Percentiles rank a stretch among this genome's conserved stretches.
Conservation (phyloP, 64 coral and sea anemone species). For the Actinia equina region DNA sequence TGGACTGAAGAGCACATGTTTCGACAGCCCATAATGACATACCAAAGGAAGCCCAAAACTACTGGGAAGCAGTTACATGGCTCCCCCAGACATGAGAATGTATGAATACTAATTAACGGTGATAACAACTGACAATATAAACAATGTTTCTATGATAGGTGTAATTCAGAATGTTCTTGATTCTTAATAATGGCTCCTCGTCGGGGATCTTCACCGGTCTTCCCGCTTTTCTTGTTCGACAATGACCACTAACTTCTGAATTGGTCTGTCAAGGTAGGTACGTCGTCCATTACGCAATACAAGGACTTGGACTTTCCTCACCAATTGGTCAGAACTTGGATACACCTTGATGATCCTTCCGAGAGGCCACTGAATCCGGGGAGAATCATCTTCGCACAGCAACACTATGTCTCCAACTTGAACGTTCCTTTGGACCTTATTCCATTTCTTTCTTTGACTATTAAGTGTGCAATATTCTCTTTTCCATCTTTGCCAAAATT, state of each 20-base stretch:
- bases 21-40: background rate
- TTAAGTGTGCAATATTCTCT: slow-evolving; percentile 27
- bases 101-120: background rate
- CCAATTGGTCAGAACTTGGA: slow-evolving; percentile 19
- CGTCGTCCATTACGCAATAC: background rate
- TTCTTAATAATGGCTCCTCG: background rate
- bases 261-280: background rate
- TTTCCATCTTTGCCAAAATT: slow-evolving; percentile 33
- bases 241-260: background rate
- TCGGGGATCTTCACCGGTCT: background rate
- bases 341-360: slow-evolving; percentile 2
- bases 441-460: slow-evolving; percentile 35
- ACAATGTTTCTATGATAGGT: background rate
- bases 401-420: slow-evolving; percentile 24
- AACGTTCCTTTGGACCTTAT: background rate
- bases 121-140: background rate
- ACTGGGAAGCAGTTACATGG: background rate
- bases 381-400: background rate
- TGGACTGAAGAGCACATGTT: no score
- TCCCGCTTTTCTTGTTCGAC: background rate
- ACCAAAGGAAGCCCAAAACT: background rate
- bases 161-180: background rate
- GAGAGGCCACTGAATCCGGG: slow-evolving; percentile 16
- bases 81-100: background rate
- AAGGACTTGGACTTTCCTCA: slow-evolving; percentile 21